Percentiles rank a stretch among this genome's conserved stretches.
phyloP scores from a whole-genome alignment of 2,888 invertebrate species.

The Smittia sp. region DNA sequence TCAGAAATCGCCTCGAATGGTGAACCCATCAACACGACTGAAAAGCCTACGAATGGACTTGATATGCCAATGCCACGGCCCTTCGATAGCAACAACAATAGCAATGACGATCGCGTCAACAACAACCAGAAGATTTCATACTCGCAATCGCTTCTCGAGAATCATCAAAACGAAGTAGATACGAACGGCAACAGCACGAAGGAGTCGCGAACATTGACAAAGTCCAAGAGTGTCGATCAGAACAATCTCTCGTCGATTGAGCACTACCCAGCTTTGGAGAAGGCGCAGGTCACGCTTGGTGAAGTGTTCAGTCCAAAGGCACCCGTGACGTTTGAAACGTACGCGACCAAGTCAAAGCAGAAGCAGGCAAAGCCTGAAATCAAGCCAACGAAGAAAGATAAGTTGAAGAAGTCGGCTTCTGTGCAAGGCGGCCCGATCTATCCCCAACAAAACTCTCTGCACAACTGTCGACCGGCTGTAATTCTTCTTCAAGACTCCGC shows the following conservation, averaged over 20 bases:
- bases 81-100: slow-evolving; percentile 23
- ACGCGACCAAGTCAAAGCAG: slow-evolving; percentile 43
- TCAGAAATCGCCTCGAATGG: slow-evolving; percentile 16
- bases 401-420: not conserved
- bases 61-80: not conserved
- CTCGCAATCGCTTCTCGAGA: slow-evolving; percentile 41
- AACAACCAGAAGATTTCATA: slow-evolving; percentile 41
- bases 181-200: slow-evolving; percentile 25
- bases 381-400: slow-evolving; percentile 26
- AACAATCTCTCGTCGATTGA: slow-evolving; percentile 50
- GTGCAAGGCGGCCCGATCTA: slow-evolving; percentile 14
- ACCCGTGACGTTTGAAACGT: slow-evolving; percentile 45
- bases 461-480: slow-evolving; percentile 63
- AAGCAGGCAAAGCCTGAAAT: slow-evolving; percentile 43
- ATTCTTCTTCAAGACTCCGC: slow-evolving; percentile 66
- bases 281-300: slow-evolving; percentile 47
- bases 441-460: not conserved
- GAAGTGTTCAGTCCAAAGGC: slow-evolving; percentile 42
- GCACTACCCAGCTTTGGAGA: slow-evolving; percentile 55
- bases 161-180: slow-evolving; percentile 29
- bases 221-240: slow-evolving; percentile 53
- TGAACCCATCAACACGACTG: slow-evolving; percentile 15
- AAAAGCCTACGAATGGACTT: slow-evolving; percentile 24
- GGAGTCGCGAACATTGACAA: slow-evolving; percentile 42
- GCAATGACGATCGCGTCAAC: slow-evolving; percentile 34